Base-by-base conservation (phyloP, 2,888 invertebrate species). In the Pimpla rufipes region DNA sequence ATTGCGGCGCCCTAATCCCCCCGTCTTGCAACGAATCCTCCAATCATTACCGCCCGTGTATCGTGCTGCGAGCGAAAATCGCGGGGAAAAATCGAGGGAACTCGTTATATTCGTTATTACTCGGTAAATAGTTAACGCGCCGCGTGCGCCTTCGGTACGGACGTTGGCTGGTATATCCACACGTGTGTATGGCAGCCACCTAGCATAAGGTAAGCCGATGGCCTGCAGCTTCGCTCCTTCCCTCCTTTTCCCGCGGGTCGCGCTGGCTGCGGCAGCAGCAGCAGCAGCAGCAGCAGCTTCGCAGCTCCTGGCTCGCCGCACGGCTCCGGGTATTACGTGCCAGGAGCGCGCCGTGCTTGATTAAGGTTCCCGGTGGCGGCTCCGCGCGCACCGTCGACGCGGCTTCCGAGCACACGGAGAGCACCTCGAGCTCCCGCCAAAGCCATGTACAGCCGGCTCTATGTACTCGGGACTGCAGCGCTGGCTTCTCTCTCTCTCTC, bases 311-410 rank as follows among this genome's bases (percentile, higher is more conserved):
- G 45, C 45, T 73, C 55, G 40, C 45, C 4, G 21, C 71, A 42
- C 37, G 45, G 18, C 81, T 83, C 83, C 3, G 62, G 67, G 77
- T 85, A 86, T 86, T 86, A 81, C 86, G 85, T 86, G 83, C 81
- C 86, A 85, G 83, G 81, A 82, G 78, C 86, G 81, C 85, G 85
- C 79, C 83, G 83, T 74, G 85, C 68, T 64, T 85, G 86, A 87
- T 84, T 86, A 87, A 87, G 84, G 82, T 83, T 86, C 82, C 84
- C 81, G 68, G 83, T 55, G 59, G 86, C 57, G 18, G 47, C 52
- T 42, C 45, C 59, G 59, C 50, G 67, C 62, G 66, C 67, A 83
- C 59, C 66, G 59, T 78, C 66, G 71, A 40, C 21, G 29, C 5
- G 37, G 40, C 67, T 80, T 59, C 35, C 6, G 73, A 47, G 29